Base-by-base conservation (phyloP, 2,797 vertebrate genomes). In the Catostomus latipinnis region DNA sequence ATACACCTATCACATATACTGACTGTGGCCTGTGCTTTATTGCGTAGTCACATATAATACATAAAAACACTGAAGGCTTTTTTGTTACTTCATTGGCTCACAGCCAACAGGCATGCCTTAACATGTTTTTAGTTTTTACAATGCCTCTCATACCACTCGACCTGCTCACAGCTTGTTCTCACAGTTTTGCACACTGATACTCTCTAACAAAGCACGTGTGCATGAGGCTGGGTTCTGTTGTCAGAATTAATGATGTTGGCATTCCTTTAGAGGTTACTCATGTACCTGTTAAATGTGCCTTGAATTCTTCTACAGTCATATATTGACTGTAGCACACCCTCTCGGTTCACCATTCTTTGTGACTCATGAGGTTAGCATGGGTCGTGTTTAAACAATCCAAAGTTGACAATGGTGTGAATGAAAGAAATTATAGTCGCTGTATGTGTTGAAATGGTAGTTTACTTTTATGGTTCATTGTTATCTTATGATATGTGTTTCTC, bases 71-170 rank as follows among this genome's bases (percentile, higher is more conserved):
- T 63, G 22, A 14, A n/a, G 8, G 11, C 5, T 18, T 45, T 46
- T 6, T 50, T 10, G 18, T 60, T 50, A 34, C 61, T 11, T 49
- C 50, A 62, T 18, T 13, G 9, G 54, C 69, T 22, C 5, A 3
- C 9, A 61, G 34, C 34, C 8, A 18, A 10, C 8, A 1, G 34
- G 69, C 83, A 81, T 87, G 90, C 82, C 86, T 14, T n/a, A 81
- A 78, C 90, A 81, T 87, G 88, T 83, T 84, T 70, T 73, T 46
- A 46, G n/a, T 76, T 48, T 69, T 14, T 66, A 60, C 60, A 61
- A 88, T 93, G 91, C 83, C 68, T 84, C 22, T 70, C 87, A 89
- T 82, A 63, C 71, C 74, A 61, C 1, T 50, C 12, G 9, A 71
- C 49, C 71, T 43, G 48, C 66, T 71, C 14, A 48, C 13, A 48